Evolutionary conservation across 2,888 invertebrate genomes (phyloP).

Genomic region (Himalopsyche anomala): DNA sequence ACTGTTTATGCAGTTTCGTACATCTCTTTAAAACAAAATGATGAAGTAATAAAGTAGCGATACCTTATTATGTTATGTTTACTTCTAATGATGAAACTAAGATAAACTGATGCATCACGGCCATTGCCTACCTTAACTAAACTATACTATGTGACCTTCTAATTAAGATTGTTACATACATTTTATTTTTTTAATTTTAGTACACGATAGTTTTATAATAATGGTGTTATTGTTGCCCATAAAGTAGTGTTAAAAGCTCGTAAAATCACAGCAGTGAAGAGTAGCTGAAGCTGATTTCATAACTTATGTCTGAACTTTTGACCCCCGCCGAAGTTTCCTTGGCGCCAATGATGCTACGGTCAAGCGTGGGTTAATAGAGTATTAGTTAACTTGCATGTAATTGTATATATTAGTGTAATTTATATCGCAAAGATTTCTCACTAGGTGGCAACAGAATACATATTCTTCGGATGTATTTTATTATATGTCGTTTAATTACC

Average conservation of each 20-base stretch:
- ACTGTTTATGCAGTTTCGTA: too few relatives aligned
- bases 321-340: conserved; percentile 1
- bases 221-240: neutral
- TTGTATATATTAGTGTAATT: neutral
- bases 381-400: neutral
- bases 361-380: conserved; percentile 11
- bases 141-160: too few relatives aligned
- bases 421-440: neutral
- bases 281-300: conserved; percentile 2
- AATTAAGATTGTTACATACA: too few relatives aligned
- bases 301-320: conserved; percentile 21
- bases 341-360: neutral
- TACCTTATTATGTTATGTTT: too few relatives aligned
- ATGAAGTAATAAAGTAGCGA: too few relatives aligned
- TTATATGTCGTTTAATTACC: too few relatives aligned
- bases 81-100: too few relatives aligned
- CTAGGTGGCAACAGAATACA: neutral
- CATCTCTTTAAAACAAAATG: too few relatives aligned
- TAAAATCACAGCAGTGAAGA: neutral
- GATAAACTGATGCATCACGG: too few relatives aligned
- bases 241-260: conserved; percentile 9
- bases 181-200: neutral
- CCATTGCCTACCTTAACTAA: too few relatives aligned
- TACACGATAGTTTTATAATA: neutral
- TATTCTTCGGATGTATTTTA: too few relatives aligned